Base-by-base conservation (phyloP, 1,140 invertebrate species). In the Orius laevigatus region DNA sequence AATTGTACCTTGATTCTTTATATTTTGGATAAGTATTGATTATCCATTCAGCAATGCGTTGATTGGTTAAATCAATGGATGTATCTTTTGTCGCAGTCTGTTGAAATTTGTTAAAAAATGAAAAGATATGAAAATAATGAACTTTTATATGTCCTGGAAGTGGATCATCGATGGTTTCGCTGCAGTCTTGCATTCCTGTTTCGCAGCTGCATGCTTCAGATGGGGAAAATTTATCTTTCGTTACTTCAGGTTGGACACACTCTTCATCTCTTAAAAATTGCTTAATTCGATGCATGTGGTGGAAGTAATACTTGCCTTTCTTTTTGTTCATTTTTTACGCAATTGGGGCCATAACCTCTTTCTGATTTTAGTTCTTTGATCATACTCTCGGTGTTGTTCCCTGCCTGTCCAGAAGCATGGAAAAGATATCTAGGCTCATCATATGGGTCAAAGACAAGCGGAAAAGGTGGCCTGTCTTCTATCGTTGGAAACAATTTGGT, bases 41-140 rank as follows among this genome's bases (percentile, higher is more conserved):
- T 34, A 59, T 50, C 58, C 58, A 59, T 33, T 55, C 50, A 43
- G 55, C 54, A 18, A 59, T 49, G 34, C 58, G 54, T 3, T 49
- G 25, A 18, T 51, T 51, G 20, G 51, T 57, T 36, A 59, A 15
- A 47, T 59, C 49, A 33, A 52, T 52, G 46, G 58, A 51, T 11
- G 40, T 55, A 42, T 59, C 58, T 20, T 45, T 49, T 20, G 56
- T 42, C 3, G 56, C 48, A 44, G 54, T 46, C 55, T 56, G 44
- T 25, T 3, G 3, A 25, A 25, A 25, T 4, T 25, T 25, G n/a
- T n/a, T n/a, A 15, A 57, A 52, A 44, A 16, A 52, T 31, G 40
- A 41, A 49, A 46, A 33, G 33, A 48, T 18, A 34, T 46, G 16
- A 19, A 20, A 39, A 53, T 3, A 15, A 52, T n/a, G 41, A 49